A percentile compares a stretch with the other conserved stretches of the same genome.
phyloP scores from a whole-genome alignment of 2,113 vertebrate genomes.

The Calyptommatus sinebrachiatus region DNA sequence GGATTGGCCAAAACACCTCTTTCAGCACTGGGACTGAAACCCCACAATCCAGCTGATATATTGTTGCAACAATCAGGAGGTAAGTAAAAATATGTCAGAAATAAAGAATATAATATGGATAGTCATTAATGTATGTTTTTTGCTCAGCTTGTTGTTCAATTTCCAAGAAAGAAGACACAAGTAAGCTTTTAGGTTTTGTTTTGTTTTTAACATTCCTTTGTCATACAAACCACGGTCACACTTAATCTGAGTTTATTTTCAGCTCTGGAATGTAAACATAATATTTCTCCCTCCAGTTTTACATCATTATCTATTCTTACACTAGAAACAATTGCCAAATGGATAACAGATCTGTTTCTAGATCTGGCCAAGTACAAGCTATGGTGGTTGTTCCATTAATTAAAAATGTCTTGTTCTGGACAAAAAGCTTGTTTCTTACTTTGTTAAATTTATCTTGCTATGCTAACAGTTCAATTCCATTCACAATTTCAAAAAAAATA shows the following conservation, averaged over 20 bases:
- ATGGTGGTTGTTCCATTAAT: neutral
- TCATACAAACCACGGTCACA: neutral
- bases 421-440: neutral
- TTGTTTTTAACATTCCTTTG: neutral
- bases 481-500: neutral
- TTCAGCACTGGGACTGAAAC: constrained; percentile 93
- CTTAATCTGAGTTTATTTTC: neutral
- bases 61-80: constrained; percentile 90
- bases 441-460: neutral
- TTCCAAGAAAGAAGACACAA: neutral
- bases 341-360: neutral
- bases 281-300: neutral
- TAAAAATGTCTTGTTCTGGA: neutral
- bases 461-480: neutral
- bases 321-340: neutral
- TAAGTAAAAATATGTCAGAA: constrained; percentile 61
- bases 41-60: constrained; percentile 93
- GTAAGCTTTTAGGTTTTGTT: neutral
- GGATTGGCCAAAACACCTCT: constrained; percentile 94
- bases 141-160: neutral
- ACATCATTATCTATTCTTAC: neutral
- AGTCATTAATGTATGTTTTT: neutral
- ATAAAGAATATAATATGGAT: neutral
- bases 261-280: neutral
- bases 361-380: neutral